Evolutionary conservation across 2,888 invertebrate genomes (phyloP).

Genomic region (Philereme transversata): DNA sequence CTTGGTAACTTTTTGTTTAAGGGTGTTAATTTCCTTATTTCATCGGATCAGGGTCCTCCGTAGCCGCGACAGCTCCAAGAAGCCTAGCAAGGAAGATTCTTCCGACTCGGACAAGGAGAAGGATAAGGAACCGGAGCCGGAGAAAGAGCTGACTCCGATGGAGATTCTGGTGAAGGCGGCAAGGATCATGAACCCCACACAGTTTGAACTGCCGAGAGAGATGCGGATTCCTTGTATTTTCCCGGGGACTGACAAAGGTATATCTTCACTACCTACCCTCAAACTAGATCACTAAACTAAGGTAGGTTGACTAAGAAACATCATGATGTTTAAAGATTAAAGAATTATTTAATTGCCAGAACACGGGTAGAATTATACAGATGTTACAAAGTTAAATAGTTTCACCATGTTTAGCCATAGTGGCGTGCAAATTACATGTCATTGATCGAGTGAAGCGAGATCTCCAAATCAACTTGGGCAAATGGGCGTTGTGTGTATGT

Average conservation of each 20-base stretch:
- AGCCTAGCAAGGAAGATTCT: constrained; percentile 56
- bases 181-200: constrained; percentile 92
- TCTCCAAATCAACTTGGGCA: too few species aligned
- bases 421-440: too few species aligned
- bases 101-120: constrained; percentile 51
- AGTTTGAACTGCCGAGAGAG: constrained; percentile 94
- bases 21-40: background rate
- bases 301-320: too few species aligned
- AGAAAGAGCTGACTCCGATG: constrained; percentile 84
- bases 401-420: too few species aligned
- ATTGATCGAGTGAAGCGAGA: too few species aligned
- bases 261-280: background rate
- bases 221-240: constrained; percentile 90
- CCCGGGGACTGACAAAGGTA: constrained; percentile 92
- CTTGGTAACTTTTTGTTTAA: too few species aligned
- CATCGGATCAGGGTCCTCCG: constrained; percentile 54
- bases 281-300: too few species aligned
- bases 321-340: too few species aligned
- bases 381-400: too few species aligned
- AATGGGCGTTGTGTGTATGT: too few species aligned
- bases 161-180: constrained; percentile 93
- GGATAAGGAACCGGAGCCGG: constrained; percentile 42
- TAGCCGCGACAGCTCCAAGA: constrained; percentile 63
- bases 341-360: too few species aligned
- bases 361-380: too few species aligned